Conservation (phyloP, 2,797 vertebrate species). For the Arnoldichthys spilopterus region DNA sequence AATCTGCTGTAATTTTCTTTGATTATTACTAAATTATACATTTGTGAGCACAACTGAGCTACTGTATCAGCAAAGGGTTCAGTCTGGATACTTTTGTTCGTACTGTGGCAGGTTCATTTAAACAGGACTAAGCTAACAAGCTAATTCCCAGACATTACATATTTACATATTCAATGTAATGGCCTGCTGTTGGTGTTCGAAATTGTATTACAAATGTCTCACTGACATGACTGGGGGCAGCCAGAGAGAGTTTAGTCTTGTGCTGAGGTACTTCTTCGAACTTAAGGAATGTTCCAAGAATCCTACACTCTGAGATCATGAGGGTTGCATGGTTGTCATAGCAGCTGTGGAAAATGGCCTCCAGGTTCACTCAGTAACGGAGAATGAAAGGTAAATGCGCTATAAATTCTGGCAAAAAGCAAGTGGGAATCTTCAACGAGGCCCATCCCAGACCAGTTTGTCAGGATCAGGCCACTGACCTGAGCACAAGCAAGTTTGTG, state of each 20-base stretch:
- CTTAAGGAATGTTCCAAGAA: constrained; percentile 34
- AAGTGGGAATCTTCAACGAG: neutral
- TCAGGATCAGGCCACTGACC: constrained; percentile 68
- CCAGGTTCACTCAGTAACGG: constrained; percentile 10
- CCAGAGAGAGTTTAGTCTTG: constrained; percentile 7
- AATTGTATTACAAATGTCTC: neutral
- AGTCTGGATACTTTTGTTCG: too few relatives aligned
- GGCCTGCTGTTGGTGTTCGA: neutral
- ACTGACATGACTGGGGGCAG: neutral
- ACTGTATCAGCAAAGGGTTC: too few relatives aligned
- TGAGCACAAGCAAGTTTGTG: constrained; percentile 74
- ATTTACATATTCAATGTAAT: neutral
- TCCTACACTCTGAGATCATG: constrained; percentile 46
- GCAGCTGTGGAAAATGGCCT: constrained; percentile 40
- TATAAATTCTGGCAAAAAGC: constrained; percentile 57
- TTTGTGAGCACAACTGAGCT: neutral
- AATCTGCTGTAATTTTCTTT: too few relatives aligned
- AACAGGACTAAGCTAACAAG: too few relatives aligned
- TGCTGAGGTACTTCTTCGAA: constrained; percentile 22
- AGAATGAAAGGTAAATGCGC: constrained; percentile 1
- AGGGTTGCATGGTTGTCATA: constrained; percentile 22
- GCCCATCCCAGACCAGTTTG: neutral
- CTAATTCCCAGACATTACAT: too few relatives aligned
- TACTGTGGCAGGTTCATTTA: too few relatives aligned
- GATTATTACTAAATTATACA: neutral